phyloP scores from a whole-genome alignment of 2,888 invertebrate genomes.

The Calameuta pallipes region DNA sequence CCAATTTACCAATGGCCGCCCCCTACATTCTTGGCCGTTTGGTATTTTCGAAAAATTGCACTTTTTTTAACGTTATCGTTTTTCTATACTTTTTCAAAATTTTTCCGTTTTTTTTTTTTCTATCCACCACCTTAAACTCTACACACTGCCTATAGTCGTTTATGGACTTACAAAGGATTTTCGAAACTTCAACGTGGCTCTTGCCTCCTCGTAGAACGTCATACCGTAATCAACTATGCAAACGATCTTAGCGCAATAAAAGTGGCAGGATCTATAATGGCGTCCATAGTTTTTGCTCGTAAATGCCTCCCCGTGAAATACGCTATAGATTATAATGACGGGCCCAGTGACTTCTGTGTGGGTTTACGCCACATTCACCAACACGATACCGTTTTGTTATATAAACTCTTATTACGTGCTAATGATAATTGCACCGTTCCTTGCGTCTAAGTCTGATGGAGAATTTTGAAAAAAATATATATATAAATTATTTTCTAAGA shows the following conservation, averaged over 20 bases:
- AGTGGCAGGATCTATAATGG: conserved; percentile 43
- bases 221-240: conserved; percentile 56
- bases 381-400: conserved; percentile 24
- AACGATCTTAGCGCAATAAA: conserved; percentile 48
- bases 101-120: rapidly evolving
- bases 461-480: background rate
- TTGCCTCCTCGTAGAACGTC: background rate
- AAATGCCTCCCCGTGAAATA: conserved; percentile 53
- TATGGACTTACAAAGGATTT: background rate
- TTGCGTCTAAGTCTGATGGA: background rate
- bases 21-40: background rate
- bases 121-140: no score
- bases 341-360: conserved; percentile 8
- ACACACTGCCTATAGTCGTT: background rate
- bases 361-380: background rate
- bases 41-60: background rate
- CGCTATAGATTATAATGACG: conserved; percentile 40
- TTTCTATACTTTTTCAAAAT: background rate
- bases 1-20: background rate
- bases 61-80: background rate
- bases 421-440: conserved; percentile 47
- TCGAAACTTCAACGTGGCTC: background rate
- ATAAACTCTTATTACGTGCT: conserved; percentile 31
- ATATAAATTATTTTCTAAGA: background rate
- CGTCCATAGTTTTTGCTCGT: conserved; percentile 53